Percentiles rank a stretch among this genome's conserved stretches.
Conservation (phyloP, 1,140 invertebrate genomes). For the Polypedilum pembai region DNA sequence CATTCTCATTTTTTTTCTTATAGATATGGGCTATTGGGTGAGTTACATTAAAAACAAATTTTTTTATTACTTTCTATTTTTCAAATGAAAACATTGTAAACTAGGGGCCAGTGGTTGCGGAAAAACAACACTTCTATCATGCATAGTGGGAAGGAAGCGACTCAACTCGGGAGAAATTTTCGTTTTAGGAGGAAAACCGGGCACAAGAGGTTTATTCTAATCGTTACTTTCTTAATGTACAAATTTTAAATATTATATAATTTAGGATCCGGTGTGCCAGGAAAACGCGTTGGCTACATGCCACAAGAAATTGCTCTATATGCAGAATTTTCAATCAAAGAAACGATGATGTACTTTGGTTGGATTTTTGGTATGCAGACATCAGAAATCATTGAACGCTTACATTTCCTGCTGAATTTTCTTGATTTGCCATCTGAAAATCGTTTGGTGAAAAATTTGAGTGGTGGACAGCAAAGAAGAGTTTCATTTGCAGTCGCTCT, state of each 20-base stretch:
- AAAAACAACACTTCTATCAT: constrained; percentile 76
- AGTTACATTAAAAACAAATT: neutral
- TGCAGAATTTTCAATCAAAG: constrained; percentile 88
- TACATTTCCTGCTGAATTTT: constrained; percentile 83
- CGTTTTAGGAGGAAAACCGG: constrained; percentile 73
- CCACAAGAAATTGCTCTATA: constrained; percentile 89
- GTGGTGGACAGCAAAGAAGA: constrained; percentile 86
- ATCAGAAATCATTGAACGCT: constrained; percentile 66
- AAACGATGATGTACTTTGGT: constrained; percentile 96
- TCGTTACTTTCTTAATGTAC: neutral
- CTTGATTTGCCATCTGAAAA: constrained; percentile 78
- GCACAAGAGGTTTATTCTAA: constrained; percentile 55
- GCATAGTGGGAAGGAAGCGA: constrained; percentile 70
- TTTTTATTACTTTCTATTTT: constrained; percentile 25
- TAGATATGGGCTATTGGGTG: neutral
- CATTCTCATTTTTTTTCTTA: neutral
- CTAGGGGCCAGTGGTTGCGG: constrained; percentile 77
- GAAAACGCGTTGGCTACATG: constrained; percentile 77
- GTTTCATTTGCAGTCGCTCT: constrained; percentile 88
- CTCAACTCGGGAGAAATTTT: constrained; percentile 72
- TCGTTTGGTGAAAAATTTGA: constrained; percentile 80
- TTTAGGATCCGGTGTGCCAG: constrained; percentile 72
- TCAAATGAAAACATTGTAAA: constrained; percentile 62
- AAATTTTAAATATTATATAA: neutral
- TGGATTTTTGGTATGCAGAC: constrained; percentile 88